Base-by-base conservation (phyloP, 2,888 invertebrate genomes). In the Carpatolechia fugitivella region DNA sequence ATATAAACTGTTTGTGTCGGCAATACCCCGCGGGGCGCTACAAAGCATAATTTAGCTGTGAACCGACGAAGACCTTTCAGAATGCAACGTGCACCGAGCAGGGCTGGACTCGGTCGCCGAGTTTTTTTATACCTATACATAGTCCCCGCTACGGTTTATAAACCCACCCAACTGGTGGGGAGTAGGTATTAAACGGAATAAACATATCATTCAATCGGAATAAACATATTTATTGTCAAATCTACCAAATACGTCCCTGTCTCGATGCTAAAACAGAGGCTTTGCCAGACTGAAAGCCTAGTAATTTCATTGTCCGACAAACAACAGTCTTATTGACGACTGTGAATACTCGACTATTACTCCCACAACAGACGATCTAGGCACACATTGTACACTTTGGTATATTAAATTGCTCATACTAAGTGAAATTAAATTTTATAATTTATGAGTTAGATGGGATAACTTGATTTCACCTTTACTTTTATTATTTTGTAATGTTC, bases 261-360 rank as follows among this genome's bases (percentile, higher is more conserved):
- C 0, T 18, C 7, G n/a, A 29, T 20, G 38, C 30, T 30, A 31
- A 20, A 46, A 56, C 56, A 29, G 44, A 50, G 16, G 55, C 55
- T 56, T 47, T 56, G 41, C 36, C 20, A 30, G 29, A 36, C 40
- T 50, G 56, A 56, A 52, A 52, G 53, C 44, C 46, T 50, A 44
- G 53, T 56, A 50, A 56, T 54, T 56, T 49, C 50, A 56, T 53
- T 54, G 56, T 56, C 56, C 36, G 46, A 41, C 30, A 48, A 47
- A 49, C 52, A 55, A 46, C 18, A 49, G 47, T 14, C 16, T 31
- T 47, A 47, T 31, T 31, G 47, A 47, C 47, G 18, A 47, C 16
- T 30, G 16, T 14, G 13, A 47, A 44, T 13, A 29, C 20, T 44
- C n/a, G 13, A 13, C 44, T 41, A 41, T 41, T 38, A 41, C 18